Evolutionary conservation across 2,888 invertebrate genomes (phyloP).

Genomic region (Parascotia fuliginaria): DNA sequence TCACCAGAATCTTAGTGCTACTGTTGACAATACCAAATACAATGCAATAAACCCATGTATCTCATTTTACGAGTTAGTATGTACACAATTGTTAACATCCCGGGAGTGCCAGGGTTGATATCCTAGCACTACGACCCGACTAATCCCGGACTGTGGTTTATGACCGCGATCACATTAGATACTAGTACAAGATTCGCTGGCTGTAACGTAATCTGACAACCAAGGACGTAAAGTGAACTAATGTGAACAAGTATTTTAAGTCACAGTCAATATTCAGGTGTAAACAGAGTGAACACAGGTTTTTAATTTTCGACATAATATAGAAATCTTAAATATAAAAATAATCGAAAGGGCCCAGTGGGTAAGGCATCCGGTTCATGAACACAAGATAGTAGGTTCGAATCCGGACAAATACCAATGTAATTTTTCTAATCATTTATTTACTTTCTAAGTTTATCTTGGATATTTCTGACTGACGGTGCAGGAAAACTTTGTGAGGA

Average conservation of each 20-base stretch:
- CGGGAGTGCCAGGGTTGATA: constrained; percentile 46
- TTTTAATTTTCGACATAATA: too few species aligned
- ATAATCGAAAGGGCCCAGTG: too few species aligned
- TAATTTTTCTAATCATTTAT: too few species aligned
- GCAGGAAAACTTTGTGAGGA: too few species aligned
- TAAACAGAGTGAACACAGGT: too few species aligned
- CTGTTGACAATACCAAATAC: constrained; percentile 19
- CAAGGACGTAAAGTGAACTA: constrained; percentile 16
- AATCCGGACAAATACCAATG: too few species aligned
- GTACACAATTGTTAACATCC: constrained; percentile 61
- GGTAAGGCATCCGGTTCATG: too few species aligned
- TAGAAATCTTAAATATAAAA: too few species aligned
- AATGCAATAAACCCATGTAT: constrained; percentile 45
- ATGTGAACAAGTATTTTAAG: neutral
- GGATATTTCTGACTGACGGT: too few species aligned
- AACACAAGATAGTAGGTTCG: too few species aligned
- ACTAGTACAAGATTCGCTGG: constrained; percentile 46
- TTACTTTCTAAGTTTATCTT: too few species aligned
- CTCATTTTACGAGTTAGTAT: constrained; percentile 56
- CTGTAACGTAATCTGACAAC: constrained; percentile 32
- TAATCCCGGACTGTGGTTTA: constrained; percentile 62
- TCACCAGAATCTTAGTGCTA: constrained; percentile 9
- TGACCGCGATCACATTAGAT: constrained; percentile 48
- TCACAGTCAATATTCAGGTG: neutral
- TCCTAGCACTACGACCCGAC: constrained; percentile 27